These are phyloP conservation scores for Cyclopterus lumpus DNA, from an alignment of 2,797 vertebrate genomes.

Conservation along the genomic window DNA sequence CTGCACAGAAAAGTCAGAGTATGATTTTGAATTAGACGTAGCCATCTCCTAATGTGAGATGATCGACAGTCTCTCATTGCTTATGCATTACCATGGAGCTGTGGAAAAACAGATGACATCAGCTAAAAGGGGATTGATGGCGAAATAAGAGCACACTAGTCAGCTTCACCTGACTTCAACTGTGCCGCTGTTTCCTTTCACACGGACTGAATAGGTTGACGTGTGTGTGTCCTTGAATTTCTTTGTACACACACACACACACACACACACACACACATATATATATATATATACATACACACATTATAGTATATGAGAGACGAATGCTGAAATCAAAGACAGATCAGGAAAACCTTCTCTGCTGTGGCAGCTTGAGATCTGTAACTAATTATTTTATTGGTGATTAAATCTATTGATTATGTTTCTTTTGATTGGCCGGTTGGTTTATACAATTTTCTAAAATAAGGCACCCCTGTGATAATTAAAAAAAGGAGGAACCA, in stretches of 20 bases:
- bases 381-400: neutral
- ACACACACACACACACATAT: no score
- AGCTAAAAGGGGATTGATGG: conserved; percentile 70
- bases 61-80: conserved; percentile 66
- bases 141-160: conserved; percentile 70
- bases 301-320: neutral
- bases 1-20: neutral
- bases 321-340: neutral
- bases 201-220: neutral
- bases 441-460: neutral
- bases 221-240: neutral
- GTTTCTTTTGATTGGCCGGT: neutral
- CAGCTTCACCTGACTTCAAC: conserved; percentile 21
- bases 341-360: neutral
- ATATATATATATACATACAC: no score
- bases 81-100: conserved; percentile 58
- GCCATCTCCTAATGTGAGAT: conserved; percentile 45
- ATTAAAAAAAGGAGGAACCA: neutral
- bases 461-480: neutral
- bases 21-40: neutral
- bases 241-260: no score
- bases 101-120: conserved; percentile 64
- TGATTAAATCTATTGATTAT: neutral
- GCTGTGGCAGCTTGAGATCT: neutral
- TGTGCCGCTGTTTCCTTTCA: conserved; percentile 8